Evolutionary conservation across 2,113 vertebrate genomes (phyloP).

Genomic region (Ochotona curzoniae): DNA sequence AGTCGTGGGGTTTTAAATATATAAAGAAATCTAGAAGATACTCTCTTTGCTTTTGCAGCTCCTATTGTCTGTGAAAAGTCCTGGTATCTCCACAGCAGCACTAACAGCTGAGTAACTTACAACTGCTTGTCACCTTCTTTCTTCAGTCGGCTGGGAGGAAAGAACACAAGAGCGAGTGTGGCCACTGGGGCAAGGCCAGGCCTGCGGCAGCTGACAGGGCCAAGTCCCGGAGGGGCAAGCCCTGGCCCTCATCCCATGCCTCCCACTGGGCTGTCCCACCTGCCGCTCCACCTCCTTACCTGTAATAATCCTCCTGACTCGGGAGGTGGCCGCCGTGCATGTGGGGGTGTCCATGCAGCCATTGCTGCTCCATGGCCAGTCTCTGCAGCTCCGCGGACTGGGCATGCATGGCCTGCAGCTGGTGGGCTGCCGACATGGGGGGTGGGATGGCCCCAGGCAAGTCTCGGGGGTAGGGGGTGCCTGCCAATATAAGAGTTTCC

Average conservation of each 20-base stretch:
- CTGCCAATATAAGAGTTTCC: conserved; percentile 82
- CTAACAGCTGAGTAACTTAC: conserved; percentile 91
- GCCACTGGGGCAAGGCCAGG: neutral
- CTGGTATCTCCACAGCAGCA: conserved; percentile 89
- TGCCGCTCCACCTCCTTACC: conserved; percentile 83
- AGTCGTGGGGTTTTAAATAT: conserved; percentile 86
- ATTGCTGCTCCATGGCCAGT: conserved; percentile 99
- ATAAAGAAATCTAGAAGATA: conserved; percentile 91
- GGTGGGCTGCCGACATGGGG: conserved; percentile 97
- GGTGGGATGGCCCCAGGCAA: conserved; percentile 94
- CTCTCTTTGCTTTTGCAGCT: conserved; percentile 88
- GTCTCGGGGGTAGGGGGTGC: conserved; percentile 95
- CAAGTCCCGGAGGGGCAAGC: neutral
- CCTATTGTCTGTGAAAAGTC: conserved; percentile 89
- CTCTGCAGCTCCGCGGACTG: conserved; percentile 98
- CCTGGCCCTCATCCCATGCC: neutral
- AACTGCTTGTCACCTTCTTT: conserved; percentile 99
- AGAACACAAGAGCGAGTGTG: conserved; percentile 44
- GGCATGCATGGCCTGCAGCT: conserved; percentile 99
- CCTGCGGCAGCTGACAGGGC: neutral
- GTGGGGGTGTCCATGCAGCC: conserved; percentile 97
- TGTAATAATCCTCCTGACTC: conserved; percentile 99
- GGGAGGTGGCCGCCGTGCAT: conserved; percentile 97
- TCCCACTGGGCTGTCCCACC: neutral
- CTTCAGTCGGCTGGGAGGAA: conserved; percentile 95